Base-by-base conservation (phyloP, 2,888 invertebrate genomes). In the Macrophya alboannulata region DNA sequence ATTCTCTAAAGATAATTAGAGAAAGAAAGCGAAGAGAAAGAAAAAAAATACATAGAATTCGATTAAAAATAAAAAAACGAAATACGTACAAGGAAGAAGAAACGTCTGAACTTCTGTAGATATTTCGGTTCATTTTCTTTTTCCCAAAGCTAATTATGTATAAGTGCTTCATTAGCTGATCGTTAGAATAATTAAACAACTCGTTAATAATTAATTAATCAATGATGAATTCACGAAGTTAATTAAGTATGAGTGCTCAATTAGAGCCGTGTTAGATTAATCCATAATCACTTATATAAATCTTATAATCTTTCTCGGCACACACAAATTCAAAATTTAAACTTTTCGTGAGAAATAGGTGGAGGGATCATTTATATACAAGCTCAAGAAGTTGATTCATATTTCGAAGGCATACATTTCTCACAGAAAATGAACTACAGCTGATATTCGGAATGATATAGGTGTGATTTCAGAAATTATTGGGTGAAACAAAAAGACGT, bases 111-210 rank as follows among this genome's bases (percentile, higher is more conserved):
- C 12, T 71, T 37, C 40, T 37, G 71, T 10, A 43, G n/a, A 43
- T 40, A 6, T 15, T 48, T 48, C 45, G 48, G 25, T 40, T 48
- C n/a, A 48, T 17, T 48, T 48, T 40, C 25, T 43, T 76, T n/a
- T 48, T 48, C 17, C 10, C 12, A 71, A 40, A 43, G 71, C 40
- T 71, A 71, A 71, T 71, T 71, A 71, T 25, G 48, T 76, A n/a
- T 37, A 12, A 55, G 55, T 55, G 59, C 79, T 79, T 79, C 79
- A 40, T 79, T 79, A 79, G 59, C 79, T 37, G 79, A 1, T 79
- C 31, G 37, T 79, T 48, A 9, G 55, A 59, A 48, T 79, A 79
- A 55, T 79, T 55, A 62, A 79, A 59, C 37, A 31, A 59, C 37
- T 59, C 31, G 48, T 59, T 59, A 55, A 55, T 79, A 79, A 55